Evolutionary conservation across 2,113 vertebrate species (phyloP), one percentile per base, ranked within the genome.

Genomic region (Micromys minutus): DNA sequence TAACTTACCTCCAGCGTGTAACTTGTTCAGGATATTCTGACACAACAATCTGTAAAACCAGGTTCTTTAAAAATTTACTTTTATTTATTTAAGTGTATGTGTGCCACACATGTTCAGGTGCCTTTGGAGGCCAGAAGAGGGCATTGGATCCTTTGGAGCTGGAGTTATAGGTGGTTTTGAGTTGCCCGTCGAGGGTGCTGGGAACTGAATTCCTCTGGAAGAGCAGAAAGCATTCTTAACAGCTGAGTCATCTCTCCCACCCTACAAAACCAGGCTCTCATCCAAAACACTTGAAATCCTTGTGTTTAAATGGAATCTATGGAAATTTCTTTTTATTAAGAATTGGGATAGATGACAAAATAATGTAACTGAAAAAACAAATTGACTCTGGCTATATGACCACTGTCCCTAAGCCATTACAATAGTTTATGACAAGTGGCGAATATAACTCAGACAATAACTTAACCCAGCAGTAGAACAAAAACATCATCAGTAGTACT

Each of bases 401-500:
- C 81, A 86, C 83, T 92, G 86, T 91, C 83, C 83, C 96, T 92
- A 94, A 96, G 88, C 88, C 91, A 93, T 97, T 95, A 97, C 94
- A 96, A 97, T 42, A 94, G 76, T 96, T 97, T 77, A 94, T 92
- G 91, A 97, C 93, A 95, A 91, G 59, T 97, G 90, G 94, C 90
- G 93, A 95, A 96, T 96, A 21, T 63, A 90, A 97, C 74, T 95
- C 75, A 79, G 90, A 91, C 96, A 97, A 97, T 97, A 98, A 97
- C 92, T 97, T 97, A 97, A 97, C 93, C 94, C 93, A 97, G 95
- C 96, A 97, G 90, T 80, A 97, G 91, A 95, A 95, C 93, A 91
- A 95, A 96, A 97, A 94, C 95, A 94, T 90, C 90, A 86, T 93
- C 96, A 97, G 97, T 97, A 97, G 97, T 98, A 98, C 93, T 96